Base-by-base conservation (phyloP, 1,140 invertebrate species). In the Paraescarpia echinospica region DNA sequence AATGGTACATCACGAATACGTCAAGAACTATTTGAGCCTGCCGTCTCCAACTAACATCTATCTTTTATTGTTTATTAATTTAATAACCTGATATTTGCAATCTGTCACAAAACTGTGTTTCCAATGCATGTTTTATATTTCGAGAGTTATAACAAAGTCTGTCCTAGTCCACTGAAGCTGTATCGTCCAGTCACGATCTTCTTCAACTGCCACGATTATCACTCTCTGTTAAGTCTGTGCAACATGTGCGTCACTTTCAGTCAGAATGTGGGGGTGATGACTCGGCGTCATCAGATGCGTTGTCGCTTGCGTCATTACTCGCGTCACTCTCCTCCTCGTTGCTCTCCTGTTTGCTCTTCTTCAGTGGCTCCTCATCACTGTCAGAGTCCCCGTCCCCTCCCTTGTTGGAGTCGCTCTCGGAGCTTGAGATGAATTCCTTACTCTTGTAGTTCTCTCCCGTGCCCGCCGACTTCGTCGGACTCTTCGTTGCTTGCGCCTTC, bases 341-440 rank as follows among this genome's bases (percentile, higher is more conserved):
- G 90, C 34, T 90, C 35, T 90, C 2, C 8, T 31, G 14, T 77
- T 77, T 77, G 59, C 59, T 77, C 27, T 77, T 77, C 2, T 77
- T 77, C 4, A 90, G n/a, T 33, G 90, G 90, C 90, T 27, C 35
- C n/a, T 90, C 90, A 22, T 90, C 90, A 33, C 59, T 77, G 59
- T 77, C 41, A 41, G 41, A 41, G 91, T 12, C 89, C n/a, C 18
- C 18, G 35, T 34, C 91, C n/a, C n/a, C n/a, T 34, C 31, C 34
- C 8, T 18, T 33, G 12, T 48, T 34, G 6, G 34, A 34, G 59
- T 92, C 88, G 34, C n/a, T 34, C 27, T 89, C 92, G 34, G 48
- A 88, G 41, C 34, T 35, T 1, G 95, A 95, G 91, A 99, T 98
- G 95, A 98, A 99, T 96, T 99, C 98, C 95, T 99, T 99, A 95